These are phyloP conservation scores for Nemapogon koenigi DNA, from an alignment of 2,888 invertebrate species.

Conservation along the genomic window DNA sequence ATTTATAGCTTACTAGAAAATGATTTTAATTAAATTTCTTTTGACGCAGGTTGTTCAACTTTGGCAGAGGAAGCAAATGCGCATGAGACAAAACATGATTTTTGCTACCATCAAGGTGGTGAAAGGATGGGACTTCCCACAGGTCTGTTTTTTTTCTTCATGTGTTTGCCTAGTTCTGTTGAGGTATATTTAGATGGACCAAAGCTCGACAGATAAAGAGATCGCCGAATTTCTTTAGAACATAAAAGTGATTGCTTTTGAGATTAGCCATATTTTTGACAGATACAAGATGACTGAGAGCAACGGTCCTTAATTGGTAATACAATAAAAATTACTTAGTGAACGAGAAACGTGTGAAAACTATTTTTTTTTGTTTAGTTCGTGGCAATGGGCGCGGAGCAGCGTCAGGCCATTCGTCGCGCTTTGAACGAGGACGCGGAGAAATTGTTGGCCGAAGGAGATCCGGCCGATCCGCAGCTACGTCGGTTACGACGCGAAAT, in stretches of 20 bases:
- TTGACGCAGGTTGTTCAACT: conserved; percentile 72
- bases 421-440: conserved; percentile 98
- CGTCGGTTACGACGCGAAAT: conserved; percentile 88
- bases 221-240: not conserved
- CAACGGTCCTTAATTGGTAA: too few relatives aligned
- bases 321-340: not conserved
- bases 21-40: conserved; percentile 17
- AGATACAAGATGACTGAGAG: too few relatives aligned
- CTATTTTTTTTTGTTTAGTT: conserved; percentile 65
- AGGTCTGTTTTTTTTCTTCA: conserved; percentile 46
- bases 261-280: too few relatives aligned
- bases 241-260: not conserved
- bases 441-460: conserved; percentile 93
- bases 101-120: conserved; percentile 98
- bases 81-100: conserved; percentile 96
- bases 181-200: too few relatives aligned
- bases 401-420: conserved; percentile 91
- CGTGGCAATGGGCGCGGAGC: conserved; percentile 94
- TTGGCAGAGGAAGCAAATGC: conserved; percentile 95
- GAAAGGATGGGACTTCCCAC: conserved; percentile 85
- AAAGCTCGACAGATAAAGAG: too few relatives aligned
- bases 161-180: not conserved
- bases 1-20: conserved; percentile 1
- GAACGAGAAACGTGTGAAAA: not conserved
- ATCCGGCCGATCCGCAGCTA: conserved; percentile 93